Evolutionary conservation across 1,140 invertebrate species (phyloP), one percentile per base, ranked within the genome.

Genomic region (Lamellibrachia luymesi): DNA sequence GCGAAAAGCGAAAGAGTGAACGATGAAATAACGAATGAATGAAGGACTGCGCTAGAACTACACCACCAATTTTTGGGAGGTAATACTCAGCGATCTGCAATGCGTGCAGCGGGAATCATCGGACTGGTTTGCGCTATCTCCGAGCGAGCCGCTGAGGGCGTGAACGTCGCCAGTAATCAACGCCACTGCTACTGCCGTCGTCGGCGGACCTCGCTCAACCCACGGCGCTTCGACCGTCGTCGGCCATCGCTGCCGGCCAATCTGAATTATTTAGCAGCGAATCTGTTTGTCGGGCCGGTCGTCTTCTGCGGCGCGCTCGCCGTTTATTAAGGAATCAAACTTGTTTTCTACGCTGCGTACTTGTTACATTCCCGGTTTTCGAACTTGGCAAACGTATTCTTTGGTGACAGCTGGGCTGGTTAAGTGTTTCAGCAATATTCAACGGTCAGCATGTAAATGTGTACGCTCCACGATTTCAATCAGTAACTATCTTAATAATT

Each of bases 231-330:
- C 64, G 13, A 22, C 64, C 13, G 64, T 80, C 13, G 64, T 80
- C 25, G 13, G 64, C 64, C 64, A 80, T 80, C 5, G 64, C 64
- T 80, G 64, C 64, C 64, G 64, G 64, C 64, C 64, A 22, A 10
- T 80, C 64, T 80, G 64, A 80, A 80, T 80, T 80, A 80, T 80
- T 80, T 80, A 80, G 64, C 64, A 80, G 64, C 25, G 64, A 80
- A 80, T 80, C 64, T 80, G 64, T 80, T 80, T 80, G 64, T 80
- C 64, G 64, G 38, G 25, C 64, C 64, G 64, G 13, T 80, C 64
- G 64, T 80, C 64, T 80, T 80, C 64, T 10, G 64, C 64, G 25
- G 64, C 13, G 13, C 64, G 64, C 64, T 2, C 13, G 64, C 64
- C 64, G 13, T 80, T 80, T 80, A 80, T 80, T 80, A 80, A 10